Base-by-base conservation (phyloP, 2,888 invertebrate genomes). In the Ommatoiulus sabulosus region DNA sequence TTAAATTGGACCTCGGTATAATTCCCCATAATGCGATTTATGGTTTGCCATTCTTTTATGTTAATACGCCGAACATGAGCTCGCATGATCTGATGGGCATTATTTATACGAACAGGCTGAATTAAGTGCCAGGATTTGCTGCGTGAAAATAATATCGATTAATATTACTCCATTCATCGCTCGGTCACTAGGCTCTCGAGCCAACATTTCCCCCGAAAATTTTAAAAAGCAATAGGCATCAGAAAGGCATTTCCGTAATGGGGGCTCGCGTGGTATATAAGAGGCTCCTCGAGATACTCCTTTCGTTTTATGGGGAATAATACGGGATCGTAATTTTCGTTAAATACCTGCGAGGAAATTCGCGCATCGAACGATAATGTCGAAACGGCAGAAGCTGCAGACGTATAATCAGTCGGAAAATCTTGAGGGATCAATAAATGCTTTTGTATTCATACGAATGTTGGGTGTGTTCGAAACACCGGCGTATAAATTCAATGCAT, bases 371-470 rank as follows among this genome's bases (percentile, higher is more conserved):
- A 72, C 24, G 72, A 72, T 20, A 72, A 72, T 72, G 72, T n/a
- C 35, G 72, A 72, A 72, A 72, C 72, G 10, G 20, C 72, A 20
- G 20, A 20, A 20, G 72, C 72, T 6, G 63, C 17, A n/a, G 63
- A 35, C 35, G 4, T 72, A n/a, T 72, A 72, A n/a, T 20, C 8
- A n/a, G 24, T 72, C 24, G 20, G 72, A 72, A 72, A 24, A 72
- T 72, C 72, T 72, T 72, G 20, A 72, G 72, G 72, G 72, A 72
- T 72, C 72, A 72, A 72, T 72, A 72, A 72, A 72, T 72, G 72
- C 72, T 72, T 72, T 72, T 72, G 72, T 72, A 72, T 72, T 72
- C 72, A 72, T 72, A 72, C 72, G 72, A 72, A 72, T 72, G 72
- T 72, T 72, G 72, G 72, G 72, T 72, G 72, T 72, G 72, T 72